Base-by-base conservation (phyloP, 2,113 vertebrate genomes). In the Leuciscus idus region DNA sequence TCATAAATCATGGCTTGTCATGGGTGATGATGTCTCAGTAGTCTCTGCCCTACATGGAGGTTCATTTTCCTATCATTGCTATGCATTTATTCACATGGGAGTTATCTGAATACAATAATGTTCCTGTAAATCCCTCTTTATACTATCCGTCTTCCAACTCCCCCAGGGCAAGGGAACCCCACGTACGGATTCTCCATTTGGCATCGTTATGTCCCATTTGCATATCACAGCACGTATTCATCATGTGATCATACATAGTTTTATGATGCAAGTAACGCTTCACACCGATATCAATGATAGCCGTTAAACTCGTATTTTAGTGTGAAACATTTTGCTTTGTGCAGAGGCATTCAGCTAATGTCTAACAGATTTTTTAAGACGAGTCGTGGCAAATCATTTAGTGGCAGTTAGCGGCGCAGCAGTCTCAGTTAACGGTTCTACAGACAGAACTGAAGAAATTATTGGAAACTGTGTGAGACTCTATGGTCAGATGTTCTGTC, bases 31-130 rank as follows among this genome's bases (percentile, higher is more conserved):
- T 81, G 81, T 64, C 76, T 74, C 36, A 28, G 78, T 72, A 81
- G 79, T 46, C n/a, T 36, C 57, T 75, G 26, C 19, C 48, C 39
- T 64, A 84, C 87, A 80, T 72, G 33, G 79, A 85, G 72, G 39
- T 83, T 88, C 50, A 72, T 88, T 86, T 88, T 43, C 39, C 64
- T 88, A 86, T 85, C 55, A 66, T 88, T 59, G 46, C 74, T 84
- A 80, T 86, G 84, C 74, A 84, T 86, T 79, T 86, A 88, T 84
- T 88, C 66, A 80, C 55, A 86, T 73, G 55, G 46, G 59, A 61
- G n/a, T 36, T 66, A 85, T 76, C 83, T 66, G 36, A 39, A 76
- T 86, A 59, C 6, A 83, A 73, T 64, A 73, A 62, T 84, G 72
- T 80, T 84, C 64, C 30, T 55, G 75, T 74, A 82, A 86, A 88